These are phyloP conservation scores for Papilio helenus DNA, from an alignment of 1,140 invertebrate species.

Conservation along the genomic window DNA sequence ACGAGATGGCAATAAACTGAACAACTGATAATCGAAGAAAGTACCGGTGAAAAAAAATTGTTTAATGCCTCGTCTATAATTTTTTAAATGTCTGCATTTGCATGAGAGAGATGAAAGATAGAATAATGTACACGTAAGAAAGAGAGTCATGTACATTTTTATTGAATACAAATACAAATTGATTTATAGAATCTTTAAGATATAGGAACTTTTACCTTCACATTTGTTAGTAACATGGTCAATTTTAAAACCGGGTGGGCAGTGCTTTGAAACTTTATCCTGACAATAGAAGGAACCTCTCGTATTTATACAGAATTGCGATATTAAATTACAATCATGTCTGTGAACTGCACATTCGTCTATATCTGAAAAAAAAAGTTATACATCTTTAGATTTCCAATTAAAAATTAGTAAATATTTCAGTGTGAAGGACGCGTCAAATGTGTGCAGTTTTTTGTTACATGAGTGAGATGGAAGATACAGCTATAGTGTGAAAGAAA, in stretches of 20 bases:
- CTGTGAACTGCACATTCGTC: slow-evolving; percentile 87
- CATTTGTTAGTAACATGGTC: slow-evolving; percentile 82
- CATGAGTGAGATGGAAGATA: background rate
- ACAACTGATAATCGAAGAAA: too few relatives aligned
- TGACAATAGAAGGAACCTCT: slow-evolving; percentile 87
- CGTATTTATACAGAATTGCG: slow-evolving; percentile 88
- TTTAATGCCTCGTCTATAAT: too few relatives aligned
- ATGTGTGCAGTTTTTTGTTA: background rate
- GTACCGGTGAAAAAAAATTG: too few relatives aligned
- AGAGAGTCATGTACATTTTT: background rate
- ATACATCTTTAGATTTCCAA: too few relatives aligned
- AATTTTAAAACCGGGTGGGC: slow-evolving; percentile 88
- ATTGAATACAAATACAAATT: background rate
- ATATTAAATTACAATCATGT: slow-evolving; percentile 85
- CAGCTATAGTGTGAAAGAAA: background rate
- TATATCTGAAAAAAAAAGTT: slow-evolving; percentile 84
- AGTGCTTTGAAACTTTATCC: slow-evolving; percentile 83
- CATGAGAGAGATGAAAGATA: background rate
- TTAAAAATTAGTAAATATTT: too few relatives aligned
- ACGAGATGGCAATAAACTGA: too few relatives aligned
- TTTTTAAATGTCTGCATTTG: background rate
- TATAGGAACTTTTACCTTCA: slow-evolving; percentile 78
- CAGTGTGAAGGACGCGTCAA: background rate
- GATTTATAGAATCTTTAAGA: too few relatives aligned
- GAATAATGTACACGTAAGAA: background rate